Evolutionary conservation across 2,888 invertebrate genomes (phyloP).

Genomic region (Aproaerema taeniolella): DNA sequence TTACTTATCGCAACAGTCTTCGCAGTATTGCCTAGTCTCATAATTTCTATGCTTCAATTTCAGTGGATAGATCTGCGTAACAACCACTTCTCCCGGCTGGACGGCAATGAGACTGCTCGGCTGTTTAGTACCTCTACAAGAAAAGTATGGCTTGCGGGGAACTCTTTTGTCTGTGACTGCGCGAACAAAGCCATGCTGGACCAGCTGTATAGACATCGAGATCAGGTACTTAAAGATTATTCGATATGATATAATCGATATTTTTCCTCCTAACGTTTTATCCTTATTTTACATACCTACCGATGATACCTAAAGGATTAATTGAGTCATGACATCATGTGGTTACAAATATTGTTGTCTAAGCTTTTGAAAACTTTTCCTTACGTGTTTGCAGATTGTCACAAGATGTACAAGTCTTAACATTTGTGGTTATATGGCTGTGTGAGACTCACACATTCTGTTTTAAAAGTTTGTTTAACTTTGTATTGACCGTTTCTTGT

Average conservation of each 20-base stretch:
- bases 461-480: too few species aligned
- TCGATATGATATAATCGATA: not conserved
- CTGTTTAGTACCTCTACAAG: not conserved
- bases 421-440: too few species aligned
- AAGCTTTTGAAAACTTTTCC: not conserved
- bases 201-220: not conserved
- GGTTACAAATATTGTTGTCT: not conserved
- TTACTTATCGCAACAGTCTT: too few species aligned
- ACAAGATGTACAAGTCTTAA: not conserved
- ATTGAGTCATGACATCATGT: not conserved
- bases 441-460: too few species aligned
- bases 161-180: constrained; percentile 7
- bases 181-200: constrained; percentile 3
- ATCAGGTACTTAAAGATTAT: constrained; percentile 2
- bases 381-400: not conserved
- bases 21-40: too few species aligned
- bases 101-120: not conserved
- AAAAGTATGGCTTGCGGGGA: constrained; percentile 1
- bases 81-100: constrained; percentile 4
- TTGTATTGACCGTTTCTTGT: too few species aligned
- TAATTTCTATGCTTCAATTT: too few species aligned
- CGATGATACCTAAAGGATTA: not conserved
- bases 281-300: not conserved
- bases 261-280: not conserved
- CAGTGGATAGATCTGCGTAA: constrained; percentile 6